Percentiles rank a stretch among this genome's conserved stretches.
phyloP scores from a whole-genome alignment of 2,888 invertebrate species.

The Crepidodera aurea region DNA sequence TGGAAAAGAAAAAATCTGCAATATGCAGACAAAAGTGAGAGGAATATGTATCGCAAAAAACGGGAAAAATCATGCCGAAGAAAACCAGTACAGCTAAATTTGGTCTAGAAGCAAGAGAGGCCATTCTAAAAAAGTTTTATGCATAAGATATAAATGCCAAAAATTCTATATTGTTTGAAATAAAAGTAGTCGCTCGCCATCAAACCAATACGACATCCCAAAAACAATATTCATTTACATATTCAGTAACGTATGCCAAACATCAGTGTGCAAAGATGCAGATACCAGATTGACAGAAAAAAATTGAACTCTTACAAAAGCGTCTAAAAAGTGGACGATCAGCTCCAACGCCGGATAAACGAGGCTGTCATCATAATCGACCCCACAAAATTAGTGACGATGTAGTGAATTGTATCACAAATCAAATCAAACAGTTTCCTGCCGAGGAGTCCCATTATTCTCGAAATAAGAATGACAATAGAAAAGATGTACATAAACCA shows the following conservation, averaged over 20 bases:
- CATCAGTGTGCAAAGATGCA: background rate
- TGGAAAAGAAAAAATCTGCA: background rate
- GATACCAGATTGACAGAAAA: background rate
- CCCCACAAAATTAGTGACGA: background rate
- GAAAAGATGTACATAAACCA: constrained; percentile 14
- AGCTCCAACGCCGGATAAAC: background rate
- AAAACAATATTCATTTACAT: background rate
- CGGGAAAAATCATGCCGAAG: constrained; percentile 22
- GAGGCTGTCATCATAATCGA: background rate
- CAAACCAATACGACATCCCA: background rate
- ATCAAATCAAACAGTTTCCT: background rate
- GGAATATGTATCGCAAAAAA: constrained; percentile 30
- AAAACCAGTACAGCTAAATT: constrained; percentile 21
- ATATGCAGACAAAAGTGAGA: constrained; percentile 15
- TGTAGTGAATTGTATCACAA: background rate
- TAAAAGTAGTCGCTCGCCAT: background rate
- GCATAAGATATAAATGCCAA: constrained; percentile 4
- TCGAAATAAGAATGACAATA: background rate
- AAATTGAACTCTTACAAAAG: background rate
- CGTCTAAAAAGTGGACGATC: background rate
- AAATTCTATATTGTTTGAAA: constrained; percentile 9
- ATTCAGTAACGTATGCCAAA: background rate
- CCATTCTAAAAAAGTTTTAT: constrained; percentile 21
- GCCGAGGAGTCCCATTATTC: background rate
- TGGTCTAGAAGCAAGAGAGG: constrained; percentile 7